A percentile compares a stretch with the other conserved stretches of the same genome.
These are phyloP conservation scores for Euura saliciscinereae DNA, from an alignment of 1,140 invertebrate species.

Conservation along the genomic window DNA sequence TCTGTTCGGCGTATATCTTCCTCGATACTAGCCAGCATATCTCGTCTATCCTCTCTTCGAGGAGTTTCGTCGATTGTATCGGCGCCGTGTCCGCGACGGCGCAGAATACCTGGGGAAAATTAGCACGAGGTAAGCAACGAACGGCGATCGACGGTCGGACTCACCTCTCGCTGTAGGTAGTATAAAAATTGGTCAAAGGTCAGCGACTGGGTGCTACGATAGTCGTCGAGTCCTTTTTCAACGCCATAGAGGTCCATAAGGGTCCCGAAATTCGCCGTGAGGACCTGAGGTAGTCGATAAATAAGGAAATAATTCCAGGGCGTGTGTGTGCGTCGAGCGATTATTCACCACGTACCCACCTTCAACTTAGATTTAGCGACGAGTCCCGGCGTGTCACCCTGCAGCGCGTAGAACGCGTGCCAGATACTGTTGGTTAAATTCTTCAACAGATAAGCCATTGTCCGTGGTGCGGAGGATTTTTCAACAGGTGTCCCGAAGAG, in stretches of 20 bases:
- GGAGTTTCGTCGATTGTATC: slow-evolving; percentile 34
- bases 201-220: slow-evolving; percentile 68
- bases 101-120: slow-evolving; percentile 43
- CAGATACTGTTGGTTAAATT: slow-evolving; percentile 77
- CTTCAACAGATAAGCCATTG: slow-evolving; percentile 71
- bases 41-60: slow-evolving; percentile 60
- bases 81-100: slow-evolving; percentile 47
- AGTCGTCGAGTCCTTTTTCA: slow-evolving; percentile 79
- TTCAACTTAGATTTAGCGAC: slow-evolving; percentile 80
- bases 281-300: slow-evolving; percentile 61
- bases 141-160: not conserved
- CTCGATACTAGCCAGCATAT: slow-evolving; percentile 81
- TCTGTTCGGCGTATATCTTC: slow-evolving; percentile 64
- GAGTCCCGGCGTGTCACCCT: slow-evolving; percentile 63
- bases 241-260: slow-evolving; percentile 75
- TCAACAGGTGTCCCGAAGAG: not conserved
- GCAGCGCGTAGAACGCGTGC: slow-evolving; percentile 76
- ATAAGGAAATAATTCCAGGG: slow-evolving; percentile 11
- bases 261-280: slow-evolving; percentile 76
- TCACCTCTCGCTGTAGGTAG: slow-evolving; percentile 76
- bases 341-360: slow-evolving; percentile 55
- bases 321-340: not conserved
- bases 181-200: slow-evolving; percentile 77
- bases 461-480: slow-evolving; percentile 12
- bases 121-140: not conserved